Evolutionary conservation across 2,113 vertebrate genomes (phyloP), one percentile per base, ranked within the genome.

Genomic region (Heterotilapia buettikoferi): DNA sequence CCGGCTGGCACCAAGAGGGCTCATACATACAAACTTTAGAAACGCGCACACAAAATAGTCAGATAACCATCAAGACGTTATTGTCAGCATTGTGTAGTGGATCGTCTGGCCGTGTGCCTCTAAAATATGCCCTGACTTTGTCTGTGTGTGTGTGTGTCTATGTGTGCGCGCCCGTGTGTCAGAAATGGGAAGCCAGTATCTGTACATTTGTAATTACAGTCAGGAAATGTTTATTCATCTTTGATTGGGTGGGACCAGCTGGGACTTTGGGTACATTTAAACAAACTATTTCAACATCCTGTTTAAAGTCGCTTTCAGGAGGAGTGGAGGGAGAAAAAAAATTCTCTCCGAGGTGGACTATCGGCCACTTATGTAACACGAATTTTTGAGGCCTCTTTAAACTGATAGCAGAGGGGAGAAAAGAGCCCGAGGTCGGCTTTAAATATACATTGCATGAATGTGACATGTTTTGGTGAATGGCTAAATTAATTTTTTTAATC

Each of bases 221-320:
- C 96, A 97, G 97, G 97, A 98, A 98, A 97, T 97, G 97, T 97
- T 98, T 97, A 96, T 97, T 97, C 96, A 95, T 94, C 95, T 97
- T 96, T 94, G 93, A 96, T 96, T 97, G 97, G 97, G 97, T 97
- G 97, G 97, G 96, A 96, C 95, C 94, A 95, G 95, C 93, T 93
- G 91, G 93, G 96, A 95, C 95, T 96, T 95, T 96, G 95, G 94
- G 96, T 96, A 96, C 95, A 97, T 97, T 97, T 97, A 98, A 98
- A 97, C 97, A 98, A 98, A 97, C 96, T 96, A 91, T 97, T 97
- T 96, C 83, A 93, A 94, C 97, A 97, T 98, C 97, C 97, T 97
- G 96, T 98, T 97, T 97, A 97, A 97, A 96, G 96, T 97, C 89
- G 76, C 92, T 90, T 92, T 92, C 91, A 93, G 89, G 76, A 90